These are phyloP conservation scores for Malacosoma neustria DNA, from an alignment of 2,888 invertebrate genomes.

Conservation along the genomic window DNA sequence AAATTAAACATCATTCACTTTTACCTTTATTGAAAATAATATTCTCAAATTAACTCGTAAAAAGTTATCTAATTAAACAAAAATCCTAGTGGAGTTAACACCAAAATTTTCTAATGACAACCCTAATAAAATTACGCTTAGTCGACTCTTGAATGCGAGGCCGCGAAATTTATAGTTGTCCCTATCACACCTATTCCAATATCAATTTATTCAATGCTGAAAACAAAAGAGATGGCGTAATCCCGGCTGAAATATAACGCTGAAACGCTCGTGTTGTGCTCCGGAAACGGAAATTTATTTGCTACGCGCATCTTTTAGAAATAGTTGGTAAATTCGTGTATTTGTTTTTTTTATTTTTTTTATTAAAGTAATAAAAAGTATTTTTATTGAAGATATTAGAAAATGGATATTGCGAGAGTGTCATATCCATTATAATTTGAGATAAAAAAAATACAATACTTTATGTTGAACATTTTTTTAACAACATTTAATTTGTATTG, in stretches of 20 bases:
- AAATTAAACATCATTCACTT: too few relatives aligned
- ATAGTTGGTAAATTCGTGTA: not conserved
- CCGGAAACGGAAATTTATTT: not conserved
- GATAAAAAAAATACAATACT: too few relatives aligned
- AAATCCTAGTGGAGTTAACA: conserved; percentile 4
- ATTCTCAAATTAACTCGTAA: too few relatives aligned
- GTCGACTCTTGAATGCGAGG: conserved; percentile 23
- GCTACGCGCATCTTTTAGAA: not conserved
- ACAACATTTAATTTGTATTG: too few relatives aligned
- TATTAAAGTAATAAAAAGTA: too few relatives aligned
- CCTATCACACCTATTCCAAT: conserved; percentile 36
- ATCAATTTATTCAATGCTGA: conserved; percentile 35
- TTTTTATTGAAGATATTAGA: too few relatives aligned
- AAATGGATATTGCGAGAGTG: too few relatives aligned
- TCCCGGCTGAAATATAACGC: conserved; percentile 21
- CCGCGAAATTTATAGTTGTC: conserved; percentile 44
- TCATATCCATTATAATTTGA: too few relatives aligned
- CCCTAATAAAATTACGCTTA: conserved; percentile 37
- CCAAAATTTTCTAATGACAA: conserved; percentile 15
- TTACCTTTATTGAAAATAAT: too few relatives aligned
- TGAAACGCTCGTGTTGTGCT: conserved; percentile 12
- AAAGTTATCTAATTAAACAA: too few relatives aligned
- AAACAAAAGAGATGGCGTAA: conserved; percentile 30
- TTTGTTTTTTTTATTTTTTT: too few relatives aligned
- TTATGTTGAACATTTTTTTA: too few relatives aligned